These are phyloP conservation scores for Eristalis tenax DNA, from an alignment of 2,888 invertebrate species.

Conservation along the genomic window DNA sequence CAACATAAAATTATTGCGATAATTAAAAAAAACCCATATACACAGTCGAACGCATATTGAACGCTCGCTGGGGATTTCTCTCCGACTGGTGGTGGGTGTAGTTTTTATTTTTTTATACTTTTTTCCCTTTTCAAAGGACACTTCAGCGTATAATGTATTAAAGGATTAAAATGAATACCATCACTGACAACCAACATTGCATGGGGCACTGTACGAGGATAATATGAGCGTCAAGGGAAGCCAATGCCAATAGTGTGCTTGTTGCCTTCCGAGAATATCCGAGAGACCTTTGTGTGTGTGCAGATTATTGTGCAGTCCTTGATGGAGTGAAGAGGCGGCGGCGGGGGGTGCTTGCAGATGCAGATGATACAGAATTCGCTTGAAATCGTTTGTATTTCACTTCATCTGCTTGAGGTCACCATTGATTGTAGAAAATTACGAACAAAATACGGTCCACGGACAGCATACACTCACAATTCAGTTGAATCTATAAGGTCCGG, in stretches of 20 bases:
- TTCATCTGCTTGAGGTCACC: too few species aligned
- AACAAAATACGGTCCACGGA: too few species aligned
- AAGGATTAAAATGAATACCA: constrained; percentile 64
- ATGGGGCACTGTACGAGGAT: constrained; percentile 51
- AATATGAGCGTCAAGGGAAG: constrained; percentile 39
- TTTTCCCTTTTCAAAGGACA: constrained; percentile 32
- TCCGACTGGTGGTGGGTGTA: constrained; percentile 37
- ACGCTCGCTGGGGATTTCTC: neutral
- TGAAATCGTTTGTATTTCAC: too few species aligned
- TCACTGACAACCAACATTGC: constrained; percentile 10
- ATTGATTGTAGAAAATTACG: too few species aligned
- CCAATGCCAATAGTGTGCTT: constrained; percentile 33
- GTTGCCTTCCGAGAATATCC: constrained; percentile 30
- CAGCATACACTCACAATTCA: too few species aligned
- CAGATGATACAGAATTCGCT: neutral
- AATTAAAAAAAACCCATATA: constrained; percentile 61
- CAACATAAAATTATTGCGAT: constrained; percentile 71
- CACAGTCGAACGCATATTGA: constrained; percentile 30
- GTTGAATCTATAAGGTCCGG: too few species aligned
- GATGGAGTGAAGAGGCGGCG: neutral
- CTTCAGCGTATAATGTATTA: constrained; percentile 66
- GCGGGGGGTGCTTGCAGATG: neutral
- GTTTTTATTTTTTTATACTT: constrained; percentile 16
- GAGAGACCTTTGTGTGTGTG: constrained; percentile 36
- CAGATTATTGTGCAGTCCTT: constrained; percentile 63